phyloP scores from a whole-genome alignment of 1,140 invertebrate species.

The Oncopeltus fasciatus region DNA sequence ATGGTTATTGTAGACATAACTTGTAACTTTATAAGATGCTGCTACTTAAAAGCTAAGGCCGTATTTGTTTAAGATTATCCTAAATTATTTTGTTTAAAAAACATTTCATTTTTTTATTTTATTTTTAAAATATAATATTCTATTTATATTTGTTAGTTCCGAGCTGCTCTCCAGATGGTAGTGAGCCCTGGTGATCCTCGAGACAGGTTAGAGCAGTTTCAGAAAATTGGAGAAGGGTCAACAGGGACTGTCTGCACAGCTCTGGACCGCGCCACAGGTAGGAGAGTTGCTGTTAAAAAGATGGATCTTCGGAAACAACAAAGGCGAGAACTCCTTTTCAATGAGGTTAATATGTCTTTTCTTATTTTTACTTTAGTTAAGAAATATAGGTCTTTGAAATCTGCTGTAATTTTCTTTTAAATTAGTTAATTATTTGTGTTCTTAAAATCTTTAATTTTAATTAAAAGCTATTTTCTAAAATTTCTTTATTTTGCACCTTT shows the following conservation, averaged over 20 bases:
- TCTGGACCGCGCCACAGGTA: slow-evolving; percentile 62
- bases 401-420: neutral
- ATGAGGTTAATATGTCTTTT: slow-evolving; percentile 73
- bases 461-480: neutral
- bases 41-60: too few relatives aligned
- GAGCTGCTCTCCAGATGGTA: slow-evolving; percentile 89
- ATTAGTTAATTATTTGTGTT: neutral
- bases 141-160: slow-evolving; percentile 49
- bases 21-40: too few relatives aligned
- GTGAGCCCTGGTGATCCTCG: slow-evolving; percentile 90
- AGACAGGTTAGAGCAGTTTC: slow-evolving; percentile 79
- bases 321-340: slow-evolving; percentile 90
- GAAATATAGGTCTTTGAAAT: neutral
- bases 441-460: neutral
- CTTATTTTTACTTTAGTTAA: neutral
- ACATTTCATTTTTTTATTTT: too few relatives aligned
- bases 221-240: slow-evolving; percentile 96
- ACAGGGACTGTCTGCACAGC: slow-evolving; percentile 96
- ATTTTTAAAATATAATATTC: neutral
- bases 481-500: too few relatives aligned
- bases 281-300: slow-evolving; percentile 94
- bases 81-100: too few relatives aligned
- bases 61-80: too few relatives aligned
- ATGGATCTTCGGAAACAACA: slow-evolving; percentile 98
- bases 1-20: too few relatives aligned